phyloP scores from a whole-genome alignment of 2,113 vertebrate species.

The Gracilinanus agilis region DNA sequence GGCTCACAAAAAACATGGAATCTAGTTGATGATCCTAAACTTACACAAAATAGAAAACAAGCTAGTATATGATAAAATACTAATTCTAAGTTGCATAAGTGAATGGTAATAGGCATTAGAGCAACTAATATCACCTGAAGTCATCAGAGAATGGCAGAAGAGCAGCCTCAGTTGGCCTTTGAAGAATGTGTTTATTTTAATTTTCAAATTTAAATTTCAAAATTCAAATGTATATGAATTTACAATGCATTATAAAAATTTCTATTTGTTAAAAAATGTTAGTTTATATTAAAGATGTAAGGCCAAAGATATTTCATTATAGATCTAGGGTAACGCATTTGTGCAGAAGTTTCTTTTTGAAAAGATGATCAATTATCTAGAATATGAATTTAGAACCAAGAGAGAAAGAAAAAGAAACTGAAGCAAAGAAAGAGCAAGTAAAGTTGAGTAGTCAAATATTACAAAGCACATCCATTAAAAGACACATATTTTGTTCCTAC shows the following conservation, averaged over 20 bases:
- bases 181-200: no score
- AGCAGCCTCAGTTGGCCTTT: not conserved
- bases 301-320: not conserved
- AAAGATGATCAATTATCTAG: not conserved
- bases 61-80: not conserved
- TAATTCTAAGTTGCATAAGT: not conserved
- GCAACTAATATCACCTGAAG: not conserved
- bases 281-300: not conserved
- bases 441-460: not conserved
- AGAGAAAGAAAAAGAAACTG: not conserved
- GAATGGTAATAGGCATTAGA: not conserved
- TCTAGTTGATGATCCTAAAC: slow-evolving; percentile 13
- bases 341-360: not conserved
- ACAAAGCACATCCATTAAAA: not conserved
- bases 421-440: not conserved
- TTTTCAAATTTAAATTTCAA: no score
- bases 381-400: not conserved
- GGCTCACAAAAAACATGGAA: not conserved
- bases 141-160: not conserved
- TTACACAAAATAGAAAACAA: not conserved
- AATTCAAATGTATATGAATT: not conserved
- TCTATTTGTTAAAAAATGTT: not conserved
- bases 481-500: not conserved
- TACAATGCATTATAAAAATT: not conserved
- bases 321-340: not conserved